Conservation (phyloP, 1,140 invertebrate genomes). For the Drosophila truncata region DNA sequence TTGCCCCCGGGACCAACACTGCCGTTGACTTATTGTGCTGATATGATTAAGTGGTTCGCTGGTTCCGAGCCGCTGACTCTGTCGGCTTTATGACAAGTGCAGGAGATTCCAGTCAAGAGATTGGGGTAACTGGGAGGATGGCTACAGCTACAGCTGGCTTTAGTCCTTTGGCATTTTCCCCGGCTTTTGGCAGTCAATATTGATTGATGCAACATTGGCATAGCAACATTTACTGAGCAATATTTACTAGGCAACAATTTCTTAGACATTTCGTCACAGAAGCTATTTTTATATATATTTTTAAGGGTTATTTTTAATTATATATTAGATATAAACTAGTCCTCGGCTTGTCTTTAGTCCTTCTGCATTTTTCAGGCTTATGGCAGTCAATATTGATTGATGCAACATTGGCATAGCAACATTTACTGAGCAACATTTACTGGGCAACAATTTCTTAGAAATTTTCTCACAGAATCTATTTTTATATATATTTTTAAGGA, state of each 20-base stretch:
- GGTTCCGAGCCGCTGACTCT: constrained; percentile 34
- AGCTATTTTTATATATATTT: neutral
- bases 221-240: neutral
- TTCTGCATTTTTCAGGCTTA: constrained; percentile 10
- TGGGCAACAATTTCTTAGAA: neutral
- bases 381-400: constrained; percentile 35
- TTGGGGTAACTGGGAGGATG: neutral
- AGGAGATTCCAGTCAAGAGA: constrained; percentile 2
- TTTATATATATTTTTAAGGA: neutral
- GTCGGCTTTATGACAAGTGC: constrained; percentile 53
- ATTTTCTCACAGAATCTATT: neutral
- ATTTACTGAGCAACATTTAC: neutral
- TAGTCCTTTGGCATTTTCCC: neutral
- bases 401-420: neutral
- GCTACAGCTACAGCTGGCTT: no score
- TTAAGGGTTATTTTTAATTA: neutral
- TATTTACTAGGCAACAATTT: neutral
- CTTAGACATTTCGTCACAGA: neutral
- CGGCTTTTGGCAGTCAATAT: constrained; percentile 36
- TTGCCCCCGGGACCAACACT: constrained; percentile 49
- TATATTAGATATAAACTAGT: no score
- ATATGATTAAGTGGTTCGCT: constrained; percentile 76
- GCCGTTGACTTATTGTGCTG: constrained; percentile 76
- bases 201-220: constrained; percentile 8
- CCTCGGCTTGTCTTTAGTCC: neutral